Percentiles rank a stretch among this genome's conserved stretches.
Conservation (phyloP, 92 coral and sea anemone species). For the Muricea muricata region DNA sequence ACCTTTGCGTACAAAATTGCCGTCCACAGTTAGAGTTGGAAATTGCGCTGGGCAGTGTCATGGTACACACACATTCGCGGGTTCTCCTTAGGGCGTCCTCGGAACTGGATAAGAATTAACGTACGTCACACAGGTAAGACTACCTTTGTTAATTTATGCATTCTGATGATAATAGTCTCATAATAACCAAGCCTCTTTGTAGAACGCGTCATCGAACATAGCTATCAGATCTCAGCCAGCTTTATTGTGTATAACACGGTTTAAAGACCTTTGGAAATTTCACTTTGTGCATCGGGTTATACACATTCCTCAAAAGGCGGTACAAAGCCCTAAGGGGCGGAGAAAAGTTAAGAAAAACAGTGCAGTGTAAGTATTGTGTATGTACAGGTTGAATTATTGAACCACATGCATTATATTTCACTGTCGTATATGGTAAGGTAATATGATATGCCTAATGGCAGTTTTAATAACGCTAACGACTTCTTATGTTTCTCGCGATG, state of each 20-base stretch:
- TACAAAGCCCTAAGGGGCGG: conserved; percentile 18
- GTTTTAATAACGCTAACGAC: conserved; percentile 18
- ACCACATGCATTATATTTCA: conserved; percentile 18
- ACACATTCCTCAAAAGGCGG: conserved; percentile 2
- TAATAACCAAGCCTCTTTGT: conserved; percentile 31
- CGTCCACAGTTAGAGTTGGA: background rate
- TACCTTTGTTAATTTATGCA: background rate
- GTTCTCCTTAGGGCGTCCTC: background rate
- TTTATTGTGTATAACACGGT: conserved; percentile 12
- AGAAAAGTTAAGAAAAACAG: conserved; percentile 24
- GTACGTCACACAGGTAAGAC: background rate
- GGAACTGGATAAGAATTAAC: background rate
- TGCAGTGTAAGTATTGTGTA: background rate
- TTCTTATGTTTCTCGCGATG: background rate
- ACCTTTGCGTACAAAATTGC: background rate
- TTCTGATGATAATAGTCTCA: conserved; percentile 11
- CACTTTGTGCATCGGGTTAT: background rate
- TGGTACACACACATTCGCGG: background rate
- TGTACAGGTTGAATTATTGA: conserved; percentile 8
- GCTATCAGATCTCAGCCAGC: background rate
- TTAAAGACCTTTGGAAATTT: background rate
- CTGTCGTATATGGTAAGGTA: background rate
- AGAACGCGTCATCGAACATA: conserved; percentile 20
- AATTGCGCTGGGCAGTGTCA: background rate
- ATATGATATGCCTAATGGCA: background rate